Percentiles rank a stretch among this genome's conserved stretches.
These are phyloP conservation scores for Channa maculata DNA, from an alignment of 2,113 vertebrate species.

Conservation along the genomic window DNA sequence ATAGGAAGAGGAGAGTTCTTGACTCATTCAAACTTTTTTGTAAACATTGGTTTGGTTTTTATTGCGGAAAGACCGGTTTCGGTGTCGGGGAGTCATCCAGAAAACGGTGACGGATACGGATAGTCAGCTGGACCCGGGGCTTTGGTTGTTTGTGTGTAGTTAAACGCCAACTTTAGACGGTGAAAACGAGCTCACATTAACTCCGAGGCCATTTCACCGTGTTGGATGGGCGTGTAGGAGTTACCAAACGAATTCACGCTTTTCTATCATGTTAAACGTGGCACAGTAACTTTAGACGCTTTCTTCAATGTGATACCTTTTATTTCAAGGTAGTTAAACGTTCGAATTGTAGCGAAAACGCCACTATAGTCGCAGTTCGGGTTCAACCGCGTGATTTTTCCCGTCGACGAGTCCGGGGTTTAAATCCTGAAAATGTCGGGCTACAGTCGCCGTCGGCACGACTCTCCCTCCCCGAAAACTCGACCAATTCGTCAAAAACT, in stretches of 20 bases:
- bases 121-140: not conserved
- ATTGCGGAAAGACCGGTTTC: conserved; percentile 24
- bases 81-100: not conserved
- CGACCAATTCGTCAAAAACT: conserved; percentile 88
- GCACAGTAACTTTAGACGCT: not conserved
- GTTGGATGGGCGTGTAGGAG: conserved; percentile 59
- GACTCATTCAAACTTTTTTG: conserved; percentile 74
- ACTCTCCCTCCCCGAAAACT: conserved; percentile 71
- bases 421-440: conserved; percentile 76
- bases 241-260: conserved; percentile 17
- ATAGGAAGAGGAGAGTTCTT: conserved; percentile 57
- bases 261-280: not conserved
- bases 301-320: conserved; percentile 1
- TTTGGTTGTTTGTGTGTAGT: not conserved
- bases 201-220: conserved; percentile 35
- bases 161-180: not conserved
- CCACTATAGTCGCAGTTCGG: not conserved
- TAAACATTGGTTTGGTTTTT: conserved; percentile 75
- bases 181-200: not conserved
- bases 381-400: conserved; percentile 26
- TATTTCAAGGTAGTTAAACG: conserved; percentile 24
- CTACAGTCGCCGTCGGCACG: conserved; percentile 76
- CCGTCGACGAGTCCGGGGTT: conserved; percentile 47
- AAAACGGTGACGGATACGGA: not conserved
- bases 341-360: not conserved